Percentiles rank a stretch among this genome's conserved stretches.
These are phyloP conservation scores for Rhea americana DNA, from an alignment of 2,113 vertebrate species.

Conservation along the genomic window DNA sequence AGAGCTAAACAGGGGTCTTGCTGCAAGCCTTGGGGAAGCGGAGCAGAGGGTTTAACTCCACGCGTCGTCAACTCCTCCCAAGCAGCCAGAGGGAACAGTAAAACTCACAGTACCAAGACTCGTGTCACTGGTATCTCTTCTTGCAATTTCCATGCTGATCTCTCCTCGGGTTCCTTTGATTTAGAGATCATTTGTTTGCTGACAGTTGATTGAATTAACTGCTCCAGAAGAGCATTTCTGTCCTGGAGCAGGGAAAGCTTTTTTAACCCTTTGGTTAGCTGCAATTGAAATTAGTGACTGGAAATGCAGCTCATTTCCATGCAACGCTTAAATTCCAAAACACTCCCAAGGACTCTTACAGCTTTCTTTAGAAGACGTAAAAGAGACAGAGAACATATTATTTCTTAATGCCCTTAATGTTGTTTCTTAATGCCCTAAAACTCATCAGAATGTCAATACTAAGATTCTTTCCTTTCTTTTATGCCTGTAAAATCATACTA, in stretches of 20 bases:
- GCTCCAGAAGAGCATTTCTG: not conserved
- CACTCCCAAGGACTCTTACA: not conserved
- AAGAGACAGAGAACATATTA: not conserved
- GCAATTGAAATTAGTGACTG: not conserved
- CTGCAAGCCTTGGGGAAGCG: not conserved
- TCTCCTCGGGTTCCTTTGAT: not conserved
- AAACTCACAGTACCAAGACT: not conserved
- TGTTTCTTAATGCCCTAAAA: not conserved
- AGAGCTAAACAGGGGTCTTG: not conserved
- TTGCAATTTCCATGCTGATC: not conserved
- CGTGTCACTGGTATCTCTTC: not conserved
- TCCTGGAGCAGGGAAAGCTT: not conserved
- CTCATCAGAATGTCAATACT: not conserved
- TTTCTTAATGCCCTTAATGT: not conserved
- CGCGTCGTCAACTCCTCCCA: not conserved
- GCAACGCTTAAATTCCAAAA: not conserved
- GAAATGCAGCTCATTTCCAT: not conserved
- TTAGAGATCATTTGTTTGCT: not conserved
- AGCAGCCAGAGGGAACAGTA: not conserved
- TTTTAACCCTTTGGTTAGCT: not conserved
- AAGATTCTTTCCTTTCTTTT: not conserved
- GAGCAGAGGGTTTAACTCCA: not conserved
- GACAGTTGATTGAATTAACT: conserved; percentile 8
- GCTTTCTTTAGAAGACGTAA: not conserved
- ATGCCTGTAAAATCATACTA: not conserved